Evolutionary conservation across 2,888 invertebrate species (phyloP), one percentile per base, ranked within the genome.

Genomic region (Zeuzera pyrina): DNA sequence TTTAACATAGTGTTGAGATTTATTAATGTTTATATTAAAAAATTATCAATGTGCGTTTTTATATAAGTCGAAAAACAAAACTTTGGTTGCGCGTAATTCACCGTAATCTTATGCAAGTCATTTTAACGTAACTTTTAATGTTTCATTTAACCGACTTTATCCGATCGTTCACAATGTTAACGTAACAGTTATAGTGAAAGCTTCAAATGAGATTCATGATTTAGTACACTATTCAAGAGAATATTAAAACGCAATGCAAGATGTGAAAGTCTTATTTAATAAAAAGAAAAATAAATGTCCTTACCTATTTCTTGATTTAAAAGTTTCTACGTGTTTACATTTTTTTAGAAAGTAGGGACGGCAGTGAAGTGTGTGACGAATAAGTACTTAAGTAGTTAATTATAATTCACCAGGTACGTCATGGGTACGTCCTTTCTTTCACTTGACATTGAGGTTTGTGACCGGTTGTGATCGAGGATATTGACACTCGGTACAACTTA

Each of bases 381-480:
- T n/a, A n/a, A 33, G 35, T 34, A 35, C 15, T 19, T 25, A 22
- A 31, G 21, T 30, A 36, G 40, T 47, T 60, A 58, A 62, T 63
- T 63, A 55, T 43, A 47, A 59, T 65, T 63, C 56, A 38, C 47
- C 36, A 43, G 44, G 50, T 58, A 65, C 55, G 62, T 65, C 64
- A 61, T 55, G 43, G 44, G 50, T 58, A 65, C 55, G 62, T 65
- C 64, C 61, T 55, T 61, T 78, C 70, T 70, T 68, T 79, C 66
- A 70, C 70, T 76, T 79, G 78, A 79, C 81, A 79, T 78, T 79
- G 78, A 65, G 55, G 55, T 49, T 44, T 53, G 48, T 60, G 69
- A 66, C 66, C 61, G 62, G 64, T 67, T 55, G 43, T 42, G 41
- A 45, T 57, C 47, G 57, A 67, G 66, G 62, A 77, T 73, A 67